Percentiles rank a stretch among this genome's conserved stretches.
Conservation (phyloP, 2,797 vertebrate species). For the Pelochelys cantorii region DNA sequence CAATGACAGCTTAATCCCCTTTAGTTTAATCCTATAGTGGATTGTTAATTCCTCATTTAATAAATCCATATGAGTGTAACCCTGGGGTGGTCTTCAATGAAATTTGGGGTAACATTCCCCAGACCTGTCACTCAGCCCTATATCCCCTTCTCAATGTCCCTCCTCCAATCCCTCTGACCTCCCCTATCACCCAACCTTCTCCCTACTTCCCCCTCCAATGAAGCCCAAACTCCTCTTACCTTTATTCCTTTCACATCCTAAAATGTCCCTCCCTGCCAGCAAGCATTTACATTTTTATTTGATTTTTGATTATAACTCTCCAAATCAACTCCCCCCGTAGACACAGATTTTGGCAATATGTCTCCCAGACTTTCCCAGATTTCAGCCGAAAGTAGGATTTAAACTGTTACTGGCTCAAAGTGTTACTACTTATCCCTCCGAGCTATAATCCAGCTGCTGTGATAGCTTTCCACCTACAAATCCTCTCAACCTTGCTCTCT, state of each 20-base stretch:
- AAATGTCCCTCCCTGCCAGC: not conserved
- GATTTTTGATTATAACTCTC: not conserved
- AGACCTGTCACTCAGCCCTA: not conserved
- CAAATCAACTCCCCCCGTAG: not conserved
- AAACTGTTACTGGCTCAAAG: not conserved
- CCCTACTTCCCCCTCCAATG: too few relatives aligned
- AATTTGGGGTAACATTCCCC: not conserved
- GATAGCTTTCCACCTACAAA: not conserved
- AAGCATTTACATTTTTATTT: not conserved
- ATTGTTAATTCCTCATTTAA: too few relatives aligned
- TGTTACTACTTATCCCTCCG: not conserved
- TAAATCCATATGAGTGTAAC: too few relatives aligned
- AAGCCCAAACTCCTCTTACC: not conserved
- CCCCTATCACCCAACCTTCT: not conserved
- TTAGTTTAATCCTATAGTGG: too few relatives aligned
- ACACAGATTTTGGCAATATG: not conserved
- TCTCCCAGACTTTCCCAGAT: not conserved
- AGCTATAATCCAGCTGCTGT: not conserved
- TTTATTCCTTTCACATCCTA: not conserved
- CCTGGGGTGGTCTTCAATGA: too few relatives aligned
- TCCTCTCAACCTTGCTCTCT: not conserved
- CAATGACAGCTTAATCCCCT: too few relatives aligned
- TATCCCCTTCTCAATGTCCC: not conserved
- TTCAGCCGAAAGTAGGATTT: not conserved
- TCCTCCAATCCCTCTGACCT: not conserved